Conservation (phyloP, 2,113 vertebrate species). For the Delphinus delphis region DNA sequence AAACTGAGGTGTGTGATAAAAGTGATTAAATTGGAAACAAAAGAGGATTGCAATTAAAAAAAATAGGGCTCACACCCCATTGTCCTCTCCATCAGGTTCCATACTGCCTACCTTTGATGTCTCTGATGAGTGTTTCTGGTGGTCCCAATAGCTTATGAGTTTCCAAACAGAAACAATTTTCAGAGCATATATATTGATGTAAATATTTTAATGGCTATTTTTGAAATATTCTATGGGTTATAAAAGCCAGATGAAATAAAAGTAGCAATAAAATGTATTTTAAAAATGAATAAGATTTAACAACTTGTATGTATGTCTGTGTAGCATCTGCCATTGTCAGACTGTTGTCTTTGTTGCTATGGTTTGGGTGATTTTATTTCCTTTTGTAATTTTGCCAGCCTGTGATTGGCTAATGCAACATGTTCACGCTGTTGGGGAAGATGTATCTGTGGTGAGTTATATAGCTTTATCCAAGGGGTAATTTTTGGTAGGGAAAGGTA, state of each 20-base stretch:
- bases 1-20: not conserved
- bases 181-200: not conserved
- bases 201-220: slow-evolving; percentile 36
- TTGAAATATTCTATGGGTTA: not conserved
- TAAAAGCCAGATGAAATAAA: slow-evolving; percentile 72
- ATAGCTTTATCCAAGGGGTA: slow-evolving; percentile 46
- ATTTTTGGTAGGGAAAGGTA: slow-evolving; percentile 43
- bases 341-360: slow-evolving; percentile 83
- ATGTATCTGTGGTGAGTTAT: slow-evolving; percentile 67
- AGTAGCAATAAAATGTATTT: slow-evolving; percentile 77
- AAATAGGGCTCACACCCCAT: too few relatives aligned
- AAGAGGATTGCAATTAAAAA: not conserved
- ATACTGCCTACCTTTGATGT: not conserved
- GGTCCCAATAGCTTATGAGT: not conserved
- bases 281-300: slow-evolving; percentile 80
- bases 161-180: not conserved
- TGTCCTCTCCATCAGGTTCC: not conserved
- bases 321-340: slow-evolving; percentile 82
- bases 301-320: slow-evolving; percentile 75
- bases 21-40: not conserved
- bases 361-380: slow-evolving; percentile 80
- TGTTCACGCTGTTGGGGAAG: slow-evolving; percentile 75
- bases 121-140: not conserved
- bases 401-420: slow-evolving; percentile 75
- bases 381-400: slow-evolving; percentile 81